Conservation (phyloP, 1,140 invertebrate species). For the Drosophila tropicalis region DNA sequence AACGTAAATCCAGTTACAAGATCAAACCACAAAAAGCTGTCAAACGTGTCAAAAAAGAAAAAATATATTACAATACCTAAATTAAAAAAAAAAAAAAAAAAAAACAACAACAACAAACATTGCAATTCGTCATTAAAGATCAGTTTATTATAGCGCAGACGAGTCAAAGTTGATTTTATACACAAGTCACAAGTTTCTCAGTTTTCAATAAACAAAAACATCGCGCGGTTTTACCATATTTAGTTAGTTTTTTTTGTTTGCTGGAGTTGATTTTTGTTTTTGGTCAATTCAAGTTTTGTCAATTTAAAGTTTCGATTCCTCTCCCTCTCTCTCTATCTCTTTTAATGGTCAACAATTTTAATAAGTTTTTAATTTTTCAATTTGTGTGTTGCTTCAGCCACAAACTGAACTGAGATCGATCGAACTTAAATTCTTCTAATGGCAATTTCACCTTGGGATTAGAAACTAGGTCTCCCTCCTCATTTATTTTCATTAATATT, state of each 20-base stretch:
- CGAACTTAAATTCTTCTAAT: not conserved
- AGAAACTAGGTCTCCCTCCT: not conserved
- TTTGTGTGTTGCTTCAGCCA: slow-evolving; percentile 28
- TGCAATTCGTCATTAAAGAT: slow-evolving; percentile 50
- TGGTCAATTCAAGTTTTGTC: slow-evolving; percentile 64
- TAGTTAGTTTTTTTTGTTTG: slow-evolving; percentile 18
- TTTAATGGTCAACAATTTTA: slow-evolving; percentile 70
- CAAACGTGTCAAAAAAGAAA: slow-evolving; percentile 65
- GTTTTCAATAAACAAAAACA: slow-evolving; percentile 44
- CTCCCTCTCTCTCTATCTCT: not conserved
- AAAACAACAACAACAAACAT: slow-evolving; percentile 21
- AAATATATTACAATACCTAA: not conserved
- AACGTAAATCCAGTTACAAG: slow-evolving; percentile 35
- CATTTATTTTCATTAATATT: slow-evolving; percentile 14
- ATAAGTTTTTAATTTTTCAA: slow-evolving; percentile 74
- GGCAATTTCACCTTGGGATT: no score
- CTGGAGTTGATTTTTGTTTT: slow-evolving; percentile 23
- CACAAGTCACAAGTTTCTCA: slow-evolving; percentile 12
- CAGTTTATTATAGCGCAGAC: slow-evolving; percentile 47
- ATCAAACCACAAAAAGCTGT: slow-evolving; percentile 62
- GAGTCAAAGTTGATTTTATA: slow-evolving; percentile 30
- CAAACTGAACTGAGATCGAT: no score
- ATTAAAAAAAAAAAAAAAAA: slow-evolving; percentile 17
- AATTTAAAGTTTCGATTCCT: slow-evolving; percentile 25
- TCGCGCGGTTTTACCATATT: slow-evolving; percentile 56